Evolutionary conservation across 2,888 invertebrate genomes (phyloP), one percentile per base, ranked within the genome.

Genomic region (Acronicta leporina): DNA sequence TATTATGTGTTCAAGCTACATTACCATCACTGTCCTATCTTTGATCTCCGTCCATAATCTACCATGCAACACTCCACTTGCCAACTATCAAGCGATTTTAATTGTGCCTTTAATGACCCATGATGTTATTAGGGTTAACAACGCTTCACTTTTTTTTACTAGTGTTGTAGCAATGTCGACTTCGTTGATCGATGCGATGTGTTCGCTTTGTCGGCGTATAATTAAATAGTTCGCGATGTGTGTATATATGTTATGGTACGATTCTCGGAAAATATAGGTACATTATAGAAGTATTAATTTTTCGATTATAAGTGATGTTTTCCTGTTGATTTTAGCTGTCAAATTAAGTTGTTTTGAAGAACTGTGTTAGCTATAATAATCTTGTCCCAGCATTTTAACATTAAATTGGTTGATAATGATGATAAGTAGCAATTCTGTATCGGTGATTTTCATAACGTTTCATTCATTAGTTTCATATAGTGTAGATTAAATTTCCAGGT

Each of bases 191-290:
- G 87, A 89, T 88, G 87, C 82, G 78, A 65, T 83, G 82, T 86
- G 84, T 81, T 86, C 80, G 74, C 86, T 87, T 87, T 87, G 85
- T 77, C 88, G 87, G 86, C 80, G 82, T 85, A 84, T 86, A 88
- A 88, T 87, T 88, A 85, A 88, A 88, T 84, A 82, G 79, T 68
- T 68, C 15, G 68, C 60, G 59, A 63, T 63, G 62, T 57, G 53
- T 66, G 47, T 60, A 30, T 53, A 46, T 20, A 30, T 56, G 49
- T 69, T 71, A 60, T 61, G 69, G 61, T 47, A n/a, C 49, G 15
- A 63, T 77, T 70, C 67, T 58, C 47, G 49, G 62, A 69, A 76
- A 60, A 25, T n/a, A 40, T 47, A 60, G 62, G 38, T 62, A 68
- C 51, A 51, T 63, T 73, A 66, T 67, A 48, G 66, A 55, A 43